Evolutionary conservation across 2,113 vertebrate genomes (phyloP), one percentile per base, ranked within the genome.

Genomic region (Andinoacara biseriatus): DNA sequence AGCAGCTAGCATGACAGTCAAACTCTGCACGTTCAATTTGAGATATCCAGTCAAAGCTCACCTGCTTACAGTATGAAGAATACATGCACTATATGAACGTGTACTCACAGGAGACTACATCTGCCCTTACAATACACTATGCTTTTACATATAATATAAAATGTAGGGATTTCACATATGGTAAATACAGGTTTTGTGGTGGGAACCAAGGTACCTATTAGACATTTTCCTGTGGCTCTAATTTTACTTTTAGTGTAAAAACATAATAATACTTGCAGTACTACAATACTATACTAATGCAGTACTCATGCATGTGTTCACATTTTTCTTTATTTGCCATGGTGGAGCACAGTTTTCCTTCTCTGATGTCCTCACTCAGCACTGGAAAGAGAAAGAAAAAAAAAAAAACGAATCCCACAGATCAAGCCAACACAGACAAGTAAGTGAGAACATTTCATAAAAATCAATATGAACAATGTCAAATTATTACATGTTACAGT

Each of bases 401-500:
- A 43, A 57, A 2, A 33, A 75, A 58, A 24, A 63, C 15, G 22
- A 56, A 56, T 7, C 40, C 60, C 13, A 26, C 31, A 63, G 59
- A 61, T 26, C 7, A 38, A 76, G 74, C 38, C 78, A 54, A 33
- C 57, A 60, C 26, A 78, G 72, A 82, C 29, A 72, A 78, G 76
- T 85, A 49, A 76, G 74, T 35, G 74, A 87, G 82, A 90, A 76
- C 18, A 43, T 82, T 74, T 86, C 33, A 57, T 60, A 18, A 58
- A 83, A 86, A 81, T 90, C 76, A 63, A 76, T 87, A 67, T 11
- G 11, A 74, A 33, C 33, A n/a, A 80, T 57, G 89, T 83, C 57
- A 76, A 52, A 77, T 77, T 58, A 67, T 79, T 58, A 43, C 29
- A 76, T 46, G 8, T 52, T 33, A 74, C 46, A 82, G 15, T 5